Evolutionary conservation across 2,113 vertebrate genomes (phyloP), one percentile per base, ranked within the genome.

Genomic region (Naja naja): DNA sequence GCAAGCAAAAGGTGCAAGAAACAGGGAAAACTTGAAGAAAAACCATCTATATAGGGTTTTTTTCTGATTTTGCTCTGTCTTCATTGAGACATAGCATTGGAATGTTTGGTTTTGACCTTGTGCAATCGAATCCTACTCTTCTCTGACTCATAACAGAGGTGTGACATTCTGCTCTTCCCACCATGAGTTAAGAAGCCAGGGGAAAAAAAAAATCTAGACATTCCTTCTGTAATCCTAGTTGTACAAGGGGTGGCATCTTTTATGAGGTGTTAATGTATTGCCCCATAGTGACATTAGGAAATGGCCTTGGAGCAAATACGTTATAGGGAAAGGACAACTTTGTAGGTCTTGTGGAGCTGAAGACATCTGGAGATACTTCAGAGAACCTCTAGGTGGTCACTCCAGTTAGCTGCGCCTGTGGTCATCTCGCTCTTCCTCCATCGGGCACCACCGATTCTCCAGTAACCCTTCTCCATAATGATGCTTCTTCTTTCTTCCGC

Each of bases 401-500:
- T 88, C 30, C 86, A 95, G 69, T 94, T 96, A 56, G 94, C 86
- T 92, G 92, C 0, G 89, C 95, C 96, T 93, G 74, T 53, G 43
- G 93, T 94, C 88, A 1, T 94, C 90, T 56, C 89, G 91, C 89
- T 93, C 94, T 96, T 95, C 53, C 93, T 96, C 87, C 94, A 93
- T 90, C 92, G 7, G 89, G 95, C 93, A 86, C 0, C 93, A 86
- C 0, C 92, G 89, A 74, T 90, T 94, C 91, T 6, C 90, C 95
- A 93, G 89, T 97, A 97, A 95, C 95, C 22, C 0, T 94, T 86
- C 91, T 91, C 95, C 96, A 87, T 94, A 93, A 95, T 94, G 22
- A 2, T 52, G 91, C 94, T 94, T 96, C 95, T 91, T 95, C 96
- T 96, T 90, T 95, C 96, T 95, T 96, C 91, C 93, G 97, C 98